phyloP scores from a whole-genome alignment of 2,888 invertebrate species.

The Sepioteuthis lessoniana region DNA sequence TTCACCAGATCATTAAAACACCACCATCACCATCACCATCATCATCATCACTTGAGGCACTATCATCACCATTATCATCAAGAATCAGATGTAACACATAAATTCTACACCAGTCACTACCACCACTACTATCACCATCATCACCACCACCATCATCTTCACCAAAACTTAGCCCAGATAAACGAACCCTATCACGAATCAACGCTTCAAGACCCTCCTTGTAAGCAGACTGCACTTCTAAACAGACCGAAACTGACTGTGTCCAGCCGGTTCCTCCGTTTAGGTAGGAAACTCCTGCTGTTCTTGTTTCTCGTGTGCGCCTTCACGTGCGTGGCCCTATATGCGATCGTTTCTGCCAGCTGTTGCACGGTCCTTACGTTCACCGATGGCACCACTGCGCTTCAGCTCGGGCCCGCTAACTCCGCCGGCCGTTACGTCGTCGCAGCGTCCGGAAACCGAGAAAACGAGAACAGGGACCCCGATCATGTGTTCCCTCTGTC shows the following conservation, averaged over 20 bases:
- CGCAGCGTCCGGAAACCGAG: background rate
- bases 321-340: slow-evolving; percentile 37
- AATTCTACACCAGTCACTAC: background rate
- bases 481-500: background rate
- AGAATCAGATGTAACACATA: background rate
- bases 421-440: background rate
- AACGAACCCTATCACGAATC: background rate
- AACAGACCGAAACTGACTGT: slow-evolving; percentile 36
- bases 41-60: background rate
- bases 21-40: background rate
- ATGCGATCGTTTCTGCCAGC: slow-evolving; percentile 34
- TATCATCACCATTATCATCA: background rate
- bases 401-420: background rate
- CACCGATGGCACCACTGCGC: background rate
- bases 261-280: background rate
- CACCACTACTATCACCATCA: background rate
- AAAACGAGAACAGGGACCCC: slow-evolving; percentile 33
- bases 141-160: background rate
- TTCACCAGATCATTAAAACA: background rate
- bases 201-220: background rate
- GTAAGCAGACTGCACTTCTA: background rate
- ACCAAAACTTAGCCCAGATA: background rate
- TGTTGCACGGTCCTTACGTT: background rate
- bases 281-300: slow-evolving; percentile 40
- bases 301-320: slow-evolving; percentile 39